Evolutionary conservation across 1,140 invertebrate genomes (phyloP), one percentile per base, ranked within the genome.

Genomic region (Stegodyphus dumicola): DNA sequence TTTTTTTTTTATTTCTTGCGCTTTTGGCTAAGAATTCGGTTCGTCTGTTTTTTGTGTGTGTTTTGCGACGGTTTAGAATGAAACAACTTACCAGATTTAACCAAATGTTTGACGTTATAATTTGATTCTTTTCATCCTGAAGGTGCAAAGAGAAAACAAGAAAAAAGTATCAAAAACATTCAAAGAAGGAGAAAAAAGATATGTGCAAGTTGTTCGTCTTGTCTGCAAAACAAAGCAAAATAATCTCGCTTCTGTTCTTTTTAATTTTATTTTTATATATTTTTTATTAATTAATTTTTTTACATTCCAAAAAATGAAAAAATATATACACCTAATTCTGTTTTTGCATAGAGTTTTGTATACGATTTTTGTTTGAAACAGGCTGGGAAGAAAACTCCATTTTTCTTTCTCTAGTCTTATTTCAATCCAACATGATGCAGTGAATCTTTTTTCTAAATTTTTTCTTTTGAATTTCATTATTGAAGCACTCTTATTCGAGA

Each of bases 41-140:
- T 86, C 77, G 33, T 51, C 76, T 15, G 54, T 79, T 77, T 79
- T 18, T 83, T 60, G 33, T 33, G 33, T 80, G 49, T 70, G 78
- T 81, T 51, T 85, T 85, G 76, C 52, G 73, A 77, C 67, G 18
- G 65, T 83, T 87, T 73, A 84, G 18, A 75, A 85, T 71, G 67
- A 80, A 83, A 84, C 92, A 92, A 96, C 96, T 96, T 94, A 98
- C 96, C 95, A 98, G 94, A 93, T 97, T 97, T 89, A 98, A 94
- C 96, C 97, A 98, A 91, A 96, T 95, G 93, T 97, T 98, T 91
- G 96, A 97, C 90, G 96, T 97, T 90, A 98, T 93, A 91, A 98
- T 97, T 93, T 98, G 96, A 93, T 95, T 95, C 90, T 95, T 95
- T 90, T 95, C 94, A 90, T 95, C 94, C 94, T 95, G 90, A 53